phyloP scores from a whole-genome alignment of 2,113 vertebrate genomes.

The Uria lomvia region DNA sequence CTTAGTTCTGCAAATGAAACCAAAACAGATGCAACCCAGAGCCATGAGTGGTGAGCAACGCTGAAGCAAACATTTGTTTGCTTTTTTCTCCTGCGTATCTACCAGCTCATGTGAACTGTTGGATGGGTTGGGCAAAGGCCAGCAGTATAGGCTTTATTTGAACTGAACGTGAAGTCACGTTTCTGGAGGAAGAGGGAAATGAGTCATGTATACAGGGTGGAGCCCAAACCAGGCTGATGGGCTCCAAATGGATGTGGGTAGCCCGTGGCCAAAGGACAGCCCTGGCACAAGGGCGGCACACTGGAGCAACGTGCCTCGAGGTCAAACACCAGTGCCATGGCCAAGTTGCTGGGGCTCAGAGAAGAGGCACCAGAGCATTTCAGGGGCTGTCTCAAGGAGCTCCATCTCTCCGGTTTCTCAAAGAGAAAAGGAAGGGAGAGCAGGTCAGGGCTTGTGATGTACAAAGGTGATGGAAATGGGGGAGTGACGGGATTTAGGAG shows the following conservation, averaged over 20 bases:
- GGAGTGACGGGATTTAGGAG: background rate
- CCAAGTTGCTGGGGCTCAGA: background rate
- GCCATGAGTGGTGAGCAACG: fast-evolving
- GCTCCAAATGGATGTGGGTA: background rate
- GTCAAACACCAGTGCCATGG: fast-evolving
- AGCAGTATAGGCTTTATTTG: background rate
- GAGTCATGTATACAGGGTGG: background rate
- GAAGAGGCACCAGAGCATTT: background rate
- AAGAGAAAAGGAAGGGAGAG: background rate
- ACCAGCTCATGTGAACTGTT: background rate
- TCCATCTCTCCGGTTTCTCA: background rate
- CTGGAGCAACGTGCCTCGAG: fast-evolving
- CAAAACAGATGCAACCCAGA: background rate
- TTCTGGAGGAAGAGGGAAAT: background rate
- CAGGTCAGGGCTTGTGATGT: background rate
- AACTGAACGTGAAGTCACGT: background rate
- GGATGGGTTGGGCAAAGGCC: background rate
- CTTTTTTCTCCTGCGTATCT: background rate
- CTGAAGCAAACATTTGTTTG: background rate
- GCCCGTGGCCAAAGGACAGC: background rate
- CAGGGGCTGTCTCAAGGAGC: background rate
- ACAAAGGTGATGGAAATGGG: background rate
- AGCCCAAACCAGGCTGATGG: background rate
- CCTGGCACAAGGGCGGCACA: background rate
- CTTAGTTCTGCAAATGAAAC: background rate